Conservation (phyloP, 1,140 invertebrate species). For the Choristoneura fumiferana region DNA sequence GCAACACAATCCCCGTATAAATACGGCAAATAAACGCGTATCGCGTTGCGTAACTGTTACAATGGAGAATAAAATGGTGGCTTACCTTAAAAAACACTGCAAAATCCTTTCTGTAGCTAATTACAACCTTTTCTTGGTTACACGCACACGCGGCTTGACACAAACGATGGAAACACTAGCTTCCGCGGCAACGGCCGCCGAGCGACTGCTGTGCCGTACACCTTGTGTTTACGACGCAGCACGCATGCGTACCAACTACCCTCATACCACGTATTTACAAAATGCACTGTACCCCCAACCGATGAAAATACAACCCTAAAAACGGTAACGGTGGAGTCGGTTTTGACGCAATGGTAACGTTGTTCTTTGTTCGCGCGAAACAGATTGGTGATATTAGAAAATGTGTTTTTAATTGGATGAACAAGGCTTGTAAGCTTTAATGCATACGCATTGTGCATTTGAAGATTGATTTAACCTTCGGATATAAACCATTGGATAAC, state of each 20-base stretch:
- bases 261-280: conserved; percentile 3
- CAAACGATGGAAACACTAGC: background rate
- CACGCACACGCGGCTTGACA: background rate
- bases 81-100: conserved; percentile 7
- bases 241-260: conserved; percentile 10
- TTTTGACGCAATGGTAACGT: background rate
- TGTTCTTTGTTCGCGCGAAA: conserved; percentile 17
- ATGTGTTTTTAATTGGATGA: conserved; percentile 15
- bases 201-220: background rate
- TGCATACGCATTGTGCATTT: conserved; percentile 11
- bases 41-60: background rate
- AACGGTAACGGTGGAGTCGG: background rate
- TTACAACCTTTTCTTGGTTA: background rate
- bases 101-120: background rate
- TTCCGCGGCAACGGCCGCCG: background rate
- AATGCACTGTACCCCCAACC: background rate
- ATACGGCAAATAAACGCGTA: background rate
- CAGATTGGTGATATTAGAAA: conserved; percentile 10
- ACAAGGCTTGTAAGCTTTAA: conserved; percentile 3
- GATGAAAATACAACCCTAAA: background rate
- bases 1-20: background rate
- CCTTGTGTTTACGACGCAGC: conserved; percentile 9
- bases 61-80: too few species aligned
- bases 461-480: background rate
- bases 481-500: background rate